Conservation (phyloP, 2,113 vertebrate species). For the Pleuronectes platessa region DNA sequence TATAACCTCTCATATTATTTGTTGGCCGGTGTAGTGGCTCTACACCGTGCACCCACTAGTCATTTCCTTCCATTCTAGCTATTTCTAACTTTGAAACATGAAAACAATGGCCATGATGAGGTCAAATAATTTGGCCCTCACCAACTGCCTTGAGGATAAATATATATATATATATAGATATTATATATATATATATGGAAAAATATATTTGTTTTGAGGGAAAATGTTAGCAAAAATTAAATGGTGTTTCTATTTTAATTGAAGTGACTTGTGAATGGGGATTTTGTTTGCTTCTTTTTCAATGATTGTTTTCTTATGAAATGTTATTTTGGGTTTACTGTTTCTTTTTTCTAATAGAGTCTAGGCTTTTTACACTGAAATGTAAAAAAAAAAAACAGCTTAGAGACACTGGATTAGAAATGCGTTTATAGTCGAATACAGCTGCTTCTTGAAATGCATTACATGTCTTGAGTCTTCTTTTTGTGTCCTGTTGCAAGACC, state of each 20-base stretch:
- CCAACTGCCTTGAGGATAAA: constrained; percentile 84
- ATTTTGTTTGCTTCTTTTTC: constrained; percentile 64
- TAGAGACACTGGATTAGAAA: constrained; percentile 87
- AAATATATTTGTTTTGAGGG: constrained; percentile 81
- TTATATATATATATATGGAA: constrained; percentile 65
- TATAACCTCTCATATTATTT: constrained; percentile 59
- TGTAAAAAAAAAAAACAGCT: constrained; percentile 77
- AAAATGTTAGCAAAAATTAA: constrained; percentile 73
- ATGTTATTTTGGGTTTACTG: constrained; percentile 78
- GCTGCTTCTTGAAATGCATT: constrained; percentile 81
- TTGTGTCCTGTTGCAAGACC: neutral
- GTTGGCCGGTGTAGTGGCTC: constrained; percentile 55
- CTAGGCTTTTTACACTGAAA: constrained; percentile 87
- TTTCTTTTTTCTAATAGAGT: constrained; percentile 82
- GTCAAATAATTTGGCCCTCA: constrained; percentile 79
- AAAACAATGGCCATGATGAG: constrained; percentile 78
- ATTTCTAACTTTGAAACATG: constrained; percentile 73
- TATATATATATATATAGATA: constrained; percentile 70
- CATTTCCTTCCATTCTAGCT: constrained; percentile 65
- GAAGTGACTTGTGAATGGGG: constrained; percentile 82
- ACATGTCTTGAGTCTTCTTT: constrained; percentile 66
- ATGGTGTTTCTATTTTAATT: constrained; percentile 84
- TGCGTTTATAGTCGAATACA: constrained; percentile 87
- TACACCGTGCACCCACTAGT: constrained; percentile 56
- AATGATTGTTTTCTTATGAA: constrained; percentile 76